Conservation (phyloP, 2,113 vertebrate genomes). For the Rynchops niger region DNA sequence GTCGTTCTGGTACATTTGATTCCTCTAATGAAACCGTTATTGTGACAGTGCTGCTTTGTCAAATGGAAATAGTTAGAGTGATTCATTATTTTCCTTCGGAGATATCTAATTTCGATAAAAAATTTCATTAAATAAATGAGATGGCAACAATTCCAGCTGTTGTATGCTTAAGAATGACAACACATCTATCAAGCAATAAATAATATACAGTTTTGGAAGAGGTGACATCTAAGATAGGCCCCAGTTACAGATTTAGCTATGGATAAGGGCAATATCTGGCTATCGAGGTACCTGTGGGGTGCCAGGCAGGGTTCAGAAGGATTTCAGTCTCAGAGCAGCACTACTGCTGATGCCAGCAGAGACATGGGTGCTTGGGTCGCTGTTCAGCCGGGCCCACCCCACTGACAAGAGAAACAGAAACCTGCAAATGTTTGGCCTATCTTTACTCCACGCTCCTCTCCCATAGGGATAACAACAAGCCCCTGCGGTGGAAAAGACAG, state of each 20-base stretch:
- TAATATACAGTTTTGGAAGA: background rate
- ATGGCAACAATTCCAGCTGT: background rate
- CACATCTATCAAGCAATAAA: background rate
- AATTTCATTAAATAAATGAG: background rate
- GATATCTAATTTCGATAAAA: background rate
- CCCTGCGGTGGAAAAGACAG: background rate
- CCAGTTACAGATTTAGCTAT: background rate
- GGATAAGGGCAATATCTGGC: background rate
- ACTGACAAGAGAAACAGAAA: background rate
- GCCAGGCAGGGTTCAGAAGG: background rate
- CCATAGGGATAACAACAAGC: accelerated
- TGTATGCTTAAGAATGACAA: background rate
- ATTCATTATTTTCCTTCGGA: background rate
- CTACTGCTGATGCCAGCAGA: background rate
- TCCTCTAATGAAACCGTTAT: background rate
- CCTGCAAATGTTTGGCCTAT: background rate
- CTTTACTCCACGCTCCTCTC: background rate
- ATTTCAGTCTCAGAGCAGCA: background rate
- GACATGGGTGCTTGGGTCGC: background rate
- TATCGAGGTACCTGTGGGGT: background rate
- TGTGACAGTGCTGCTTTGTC: background rate
- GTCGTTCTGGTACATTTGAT: background rate
- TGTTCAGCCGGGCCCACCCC: background rate
- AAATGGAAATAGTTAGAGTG: background rate
- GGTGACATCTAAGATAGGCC: background rate